These are phyloP conservation scores for Neoascia interrupta DNA, from an alignment of 2,888 invertebrate genomes.

Conservation along the genomic window DNA sequence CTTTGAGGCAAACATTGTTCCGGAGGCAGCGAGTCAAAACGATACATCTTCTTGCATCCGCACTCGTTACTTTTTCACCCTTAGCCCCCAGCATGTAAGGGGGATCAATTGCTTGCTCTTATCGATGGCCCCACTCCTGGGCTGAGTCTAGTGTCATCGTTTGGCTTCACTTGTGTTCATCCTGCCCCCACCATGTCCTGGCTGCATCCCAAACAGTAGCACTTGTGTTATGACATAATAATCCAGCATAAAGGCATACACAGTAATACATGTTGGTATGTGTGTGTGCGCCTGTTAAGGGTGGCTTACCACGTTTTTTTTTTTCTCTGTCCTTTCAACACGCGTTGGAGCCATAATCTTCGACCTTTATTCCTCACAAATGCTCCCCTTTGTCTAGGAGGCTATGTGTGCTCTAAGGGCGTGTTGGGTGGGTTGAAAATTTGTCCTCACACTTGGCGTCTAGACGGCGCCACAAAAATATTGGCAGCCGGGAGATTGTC, in stretches of 20 bases:
- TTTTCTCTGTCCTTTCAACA: not conserved
- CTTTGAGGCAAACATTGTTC: conserved; percentile 32
- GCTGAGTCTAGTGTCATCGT: conserved; percentile 33
- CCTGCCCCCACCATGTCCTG: conserved; percentile 6
- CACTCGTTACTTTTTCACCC: conserved; percentile 6
- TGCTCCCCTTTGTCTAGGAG: conserved; percentile 27
- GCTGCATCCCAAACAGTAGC: conserved; percentile 26
- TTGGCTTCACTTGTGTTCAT: conserved; percentile 28
- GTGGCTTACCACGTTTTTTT: conserved; percentile 14
- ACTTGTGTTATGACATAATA: conserved; percentile 53
- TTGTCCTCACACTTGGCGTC: conserved; percentile 47
- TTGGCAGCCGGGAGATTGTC: conserved; percentile 48
- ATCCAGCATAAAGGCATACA: conserved; percentile 26
- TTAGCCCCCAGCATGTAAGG: conserved; percentile 15
- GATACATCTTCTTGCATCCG: conserved; percentile 16
- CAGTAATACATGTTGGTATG: not conserved
- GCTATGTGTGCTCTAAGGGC: conserved; percentile 24
- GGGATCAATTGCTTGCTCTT: conserved; percentile 54
- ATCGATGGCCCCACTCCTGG: conserved; percentile 21
- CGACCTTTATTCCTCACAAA: conserved; percentile 55
- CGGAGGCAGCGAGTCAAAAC: not conserved
- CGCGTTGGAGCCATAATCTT: conserved; percentile 28
- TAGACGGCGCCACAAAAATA: conserved; percentile 62
- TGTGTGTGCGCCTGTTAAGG: conserved; percentile 8
- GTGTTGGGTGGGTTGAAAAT: not conserved